Base-by-base conservation (phyloP, 2,797 vertebrate species). In the Cynopterus sphinx region DNA sequence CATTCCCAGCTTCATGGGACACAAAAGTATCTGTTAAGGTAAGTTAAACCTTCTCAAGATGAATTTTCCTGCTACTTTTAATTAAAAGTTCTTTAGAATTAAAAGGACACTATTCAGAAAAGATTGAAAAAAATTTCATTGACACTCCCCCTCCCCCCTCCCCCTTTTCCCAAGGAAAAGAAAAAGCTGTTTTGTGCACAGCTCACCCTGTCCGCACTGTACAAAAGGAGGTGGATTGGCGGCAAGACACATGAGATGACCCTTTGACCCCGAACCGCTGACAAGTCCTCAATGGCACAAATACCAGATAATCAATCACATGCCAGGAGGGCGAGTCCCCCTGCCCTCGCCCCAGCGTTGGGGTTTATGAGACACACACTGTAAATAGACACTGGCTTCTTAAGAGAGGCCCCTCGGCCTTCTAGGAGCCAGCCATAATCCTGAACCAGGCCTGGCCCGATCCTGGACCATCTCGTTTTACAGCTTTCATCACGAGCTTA, bases 221-320 rank as follows among this genome's bases (percentile, higher is more conserved):
- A 99, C 99, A 99, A 99, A 99, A 99, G 99, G 99, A 99, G 99
- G 99, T 99, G 98, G 99, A 99, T 99, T 99, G 99, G 99, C 99
- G 98, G 99, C 98, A 98, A 98, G 98, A 98, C 98, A 99, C 98
- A 98, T 98, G 99, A 99, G 99, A 99, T 99, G 99, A 99, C 99
- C 99, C 98, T 75, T 96, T 99, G 98, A 99, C 99, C 99, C 98
- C 95, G 98, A 98, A 98, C 99, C 96, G 98, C 99, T 99, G 99
- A 99, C 99, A 99, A 99, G 99, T 98, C 98, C 98, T 99, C 98
- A 98, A 99, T 99, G 99, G 99, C 99, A 99, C 98, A 99, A 98
- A 99, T 99, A 98, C 99, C 99, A 99, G 99, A 99, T 99, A 99
- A 99, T 99, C 99, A 99, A 99, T 99, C 99, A 99, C 99, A 99